Conservation (phyloP, 1,140 invertebrate genomes). For the Ditylenchus dipsaci region DNA sequence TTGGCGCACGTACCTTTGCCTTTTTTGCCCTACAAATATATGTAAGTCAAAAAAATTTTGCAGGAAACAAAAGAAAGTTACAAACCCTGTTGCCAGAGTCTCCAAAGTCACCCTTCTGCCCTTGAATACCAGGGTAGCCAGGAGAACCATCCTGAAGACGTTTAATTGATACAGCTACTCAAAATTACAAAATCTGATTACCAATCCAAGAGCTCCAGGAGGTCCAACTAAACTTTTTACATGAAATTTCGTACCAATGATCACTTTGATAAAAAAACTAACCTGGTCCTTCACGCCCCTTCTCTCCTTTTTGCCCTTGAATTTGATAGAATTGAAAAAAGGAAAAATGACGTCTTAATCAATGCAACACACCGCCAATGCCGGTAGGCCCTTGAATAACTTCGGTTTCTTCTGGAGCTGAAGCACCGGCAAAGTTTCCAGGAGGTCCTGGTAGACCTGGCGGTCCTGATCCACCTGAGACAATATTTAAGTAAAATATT, state of each 20-base stretch:
- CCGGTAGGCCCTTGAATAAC: constrained; percentile 54
- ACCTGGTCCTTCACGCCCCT: constrained; percentile 50
- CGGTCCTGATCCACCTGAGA: constrained; percentile 8
- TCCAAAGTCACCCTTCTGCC: constrained; percentile 54
- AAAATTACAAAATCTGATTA: too few species aligned
- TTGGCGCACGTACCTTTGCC: constrained; percentile 35
- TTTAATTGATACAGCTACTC: too few species aligned
- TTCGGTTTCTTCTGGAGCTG: constrained; percentile 53
- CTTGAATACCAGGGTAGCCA: constrained; percentile 52
- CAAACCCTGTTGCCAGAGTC: constrained; percentile 48
- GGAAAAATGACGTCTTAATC: too few species aligned
- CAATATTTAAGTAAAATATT: not conserved
- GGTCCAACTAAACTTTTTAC: constrained; percentile 36
- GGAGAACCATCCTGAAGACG: constrained; percentile 42
- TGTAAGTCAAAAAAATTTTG: not conserved
- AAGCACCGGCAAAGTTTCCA: constrained; percentile 42
- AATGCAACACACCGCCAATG: too few species aligned
- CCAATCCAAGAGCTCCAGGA: constrained; percentile 39
- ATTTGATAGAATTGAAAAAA: not conserved
- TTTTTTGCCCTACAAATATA: constrained; percentile 46
- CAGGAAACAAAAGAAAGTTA: not conserved
- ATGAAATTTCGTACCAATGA: not conserved
- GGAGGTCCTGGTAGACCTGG: constrained; percentile 46
- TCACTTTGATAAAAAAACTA: not conserved
- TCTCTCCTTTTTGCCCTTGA: constrained; percentile 51